Conservation (phyloP, 2,888 invertebrate genomes). For the Caenorhabditis doughertyi region DNA sequence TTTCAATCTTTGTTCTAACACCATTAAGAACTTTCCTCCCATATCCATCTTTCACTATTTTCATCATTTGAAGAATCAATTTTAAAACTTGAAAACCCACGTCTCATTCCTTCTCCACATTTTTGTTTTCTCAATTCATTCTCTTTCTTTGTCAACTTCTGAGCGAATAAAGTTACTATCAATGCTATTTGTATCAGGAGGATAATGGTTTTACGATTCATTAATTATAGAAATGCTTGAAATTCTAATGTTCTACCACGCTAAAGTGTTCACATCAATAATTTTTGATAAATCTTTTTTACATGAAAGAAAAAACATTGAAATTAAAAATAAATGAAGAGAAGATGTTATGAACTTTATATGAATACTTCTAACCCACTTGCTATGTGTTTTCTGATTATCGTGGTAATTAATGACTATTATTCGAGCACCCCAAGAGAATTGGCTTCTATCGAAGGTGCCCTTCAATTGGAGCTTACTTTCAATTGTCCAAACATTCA, state of each 20-base stretch:
- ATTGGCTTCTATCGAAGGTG: too few species aligned
- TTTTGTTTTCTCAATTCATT: conserved; percentile 19
- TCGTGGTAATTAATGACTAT: too few species aligned
- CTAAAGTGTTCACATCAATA: not conserved
- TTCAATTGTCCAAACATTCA: too few species aligned
- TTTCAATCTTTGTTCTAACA: not conserved
- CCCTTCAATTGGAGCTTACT: too few species aligned
- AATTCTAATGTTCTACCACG: not conserved
- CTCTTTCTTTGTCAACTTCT: conserved; percentile 17
- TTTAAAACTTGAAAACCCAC: not conserved
- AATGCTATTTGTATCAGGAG: not conserved
- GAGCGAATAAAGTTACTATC: not conserved
- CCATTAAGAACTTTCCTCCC: conserved; percentile 50
- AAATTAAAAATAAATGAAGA: too few species aligned
- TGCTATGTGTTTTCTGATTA: too few species aligned
- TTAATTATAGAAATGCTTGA: conserved; percentile 13
- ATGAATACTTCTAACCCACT: too few species aligned
- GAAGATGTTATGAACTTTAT: too few species aligned
- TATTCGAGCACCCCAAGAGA: too few species aligned
- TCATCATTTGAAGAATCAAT: not conserved
- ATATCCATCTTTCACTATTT: conserved; percentile 23
- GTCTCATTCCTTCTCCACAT: conserved; percentile 31
- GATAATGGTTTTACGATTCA: not conserved
- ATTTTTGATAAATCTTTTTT: too few species aligned
- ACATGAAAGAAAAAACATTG: too few species aligned